These are phyloP conservation scores for Rhamnusium bicolor DNA, from an alignment of 2,888 invertebrate genomes.

Conservation along the genomic window DNA sequence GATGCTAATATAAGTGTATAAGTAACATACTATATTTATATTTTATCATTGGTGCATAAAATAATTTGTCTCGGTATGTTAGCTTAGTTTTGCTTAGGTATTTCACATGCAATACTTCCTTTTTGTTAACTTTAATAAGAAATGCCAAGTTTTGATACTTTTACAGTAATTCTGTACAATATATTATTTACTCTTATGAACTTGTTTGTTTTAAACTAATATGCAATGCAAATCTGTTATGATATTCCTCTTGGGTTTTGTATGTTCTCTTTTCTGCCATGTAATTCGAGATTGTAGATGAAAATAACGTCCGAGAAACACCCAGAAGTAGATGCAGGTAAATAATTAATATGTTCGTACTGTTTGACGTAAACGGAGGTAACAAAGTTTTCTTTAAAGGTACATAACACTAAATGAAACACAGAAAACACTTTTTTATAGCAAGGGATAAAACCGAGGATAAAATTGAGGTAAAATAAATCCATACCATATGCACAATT, in stretches of 20 bases:
- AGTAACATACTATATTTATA: too few species aligned
- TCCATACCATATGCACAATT: too few species aligned
- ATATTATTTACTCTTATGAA: neutral
- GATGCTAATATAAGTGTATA: too few species aligned
- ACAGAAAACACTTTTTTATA: neutral
- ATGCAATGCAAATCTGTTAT: conserved; percentile 22
- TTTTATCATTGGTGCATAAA: too few species aligned
- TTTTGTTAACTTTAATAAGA: too few species aligned
- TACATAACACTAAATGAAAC: neutral
- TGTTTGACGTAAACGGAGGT: neutral
- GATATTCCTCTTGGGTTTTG: neutral
- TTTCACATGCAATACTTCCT: too few species aligned
- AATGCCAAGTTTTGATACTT: too few species aligned
- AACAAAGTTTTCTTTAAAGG: conserved; percentile 5
- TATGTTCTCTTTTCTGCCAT: neutral
- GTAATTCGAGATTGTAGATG: neutral
- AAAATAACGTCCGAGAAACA: neutral
- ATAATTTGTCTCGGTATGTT: too few species aligned
- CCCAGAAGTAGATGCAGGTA: neutral
- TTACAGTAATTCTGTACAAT: neutral
- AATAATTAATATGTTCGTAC: conserved; percentile 3
- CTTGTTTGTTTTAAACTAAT: conserved; percentile 22
- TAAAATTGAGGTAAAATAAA: too few species aligned
- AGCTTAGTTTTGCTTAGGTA: too few species aligned
- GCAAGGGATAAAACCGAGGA: too few species aligned